Evolutionary conservation across 2,888 invertebrate genomes (phyloP).

Genomic region (Dichetophora obliterata): DNA sequence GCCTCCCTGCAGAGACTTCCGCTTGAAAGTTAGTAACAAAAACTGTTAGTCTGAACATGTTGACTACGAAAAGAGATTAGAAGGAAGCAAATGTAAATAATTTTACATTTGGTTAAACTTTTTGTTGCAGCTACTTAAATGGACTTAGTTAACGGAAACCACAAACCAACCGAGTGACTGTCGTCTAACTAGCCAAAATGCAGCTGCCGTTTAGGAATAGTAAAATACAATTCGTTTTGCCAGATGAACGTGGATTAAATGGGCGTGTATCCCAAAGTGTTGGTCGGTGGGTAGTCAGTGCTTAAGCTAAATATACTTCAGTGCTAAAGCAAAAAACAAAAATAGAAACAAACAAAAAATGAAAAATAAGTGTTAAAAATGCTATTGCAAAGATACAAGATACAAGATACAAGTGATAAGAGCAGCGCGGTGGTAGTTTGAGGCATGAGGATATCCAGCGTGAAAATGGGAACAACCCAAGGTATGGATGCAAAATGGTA

Average conservation of each 20-base stretch:
- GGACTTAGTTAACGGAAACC: slow-evolving; percentile 6
- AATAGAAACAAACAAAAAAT: background rate
- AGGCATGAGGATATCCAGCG: background rate
- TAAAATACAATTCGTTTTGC: background rate
- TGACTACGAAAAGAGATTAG: slow-evolving; percentile 1
- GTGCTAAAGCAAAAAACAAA: slow-evolving; percentile 12
- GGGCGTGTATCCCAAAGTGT: slow-evolving; percentile 31
- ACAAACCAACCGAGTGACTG: slow-evolving; percentile 2
- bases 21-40: too few species aligned
- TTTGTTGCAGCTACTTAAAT: slow-evolving; percentile 12
- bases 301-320: background rate
- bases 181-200: slow-evolving; percentile 1
- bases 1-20: too few species aligned
- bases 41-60: background rate
- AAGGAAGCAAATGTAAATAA: slow-evolving; percentile 8
- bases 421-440: background rate
- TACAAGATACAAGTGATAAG: slow-evolving; percentile 46
- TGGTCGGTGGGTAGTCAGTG: background rate
- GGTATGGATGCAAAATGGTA: background rate
- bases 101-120: slow-evolving; percentile 30
- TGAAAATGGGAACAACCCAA: background rate
- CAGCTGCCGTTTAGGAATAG: background rate
- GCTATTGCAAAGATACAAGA: slow-evolving; percentile 40
- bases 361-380: slow-evolving; percentile 6
- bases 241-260: slow-evolving; percentile 49